A percentile compares a stretch with the other conserved stretches of the same genome.
Evolutionary conservation across 2,113 vertebrate genomes (phyloP).

Genomic region (Atlantisia rogersi): DNA sequence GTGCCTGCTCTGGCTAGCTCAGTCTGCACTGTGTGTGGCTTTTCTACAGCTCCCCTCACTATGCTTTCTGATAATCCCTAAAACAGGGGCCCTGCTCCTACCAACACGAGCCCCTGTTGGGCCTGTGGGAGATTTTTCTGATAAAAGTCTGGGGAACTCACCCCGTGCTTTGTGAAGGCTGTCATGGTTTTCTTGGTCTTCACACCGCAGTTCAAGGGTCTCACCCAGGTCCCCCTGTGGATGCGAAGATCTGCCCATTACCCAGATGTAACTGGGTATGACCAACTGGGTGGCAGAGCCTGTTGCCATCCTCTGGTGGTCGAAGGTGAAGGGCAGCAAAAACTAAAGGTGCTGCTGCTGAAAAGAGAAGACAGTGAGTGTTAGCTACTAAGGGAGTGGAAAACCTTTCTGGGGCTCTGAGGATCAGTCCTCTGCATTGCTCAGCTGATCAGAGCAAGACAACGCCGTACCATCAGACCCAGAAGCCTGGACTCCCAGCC

Average conservation of each 20-base stretch:
- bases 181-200: background rate
- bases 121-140: accelerated
- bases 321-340: background rate
- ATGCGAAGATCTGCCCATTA: background rate
- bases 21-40: background rate
- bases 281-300: background rate
- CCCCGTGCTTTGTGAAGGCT: background rate
- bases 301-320: background rate
- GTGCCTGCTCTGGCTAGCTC: background rate
- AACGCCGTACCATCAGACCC: background rate
- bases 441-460: background rate
- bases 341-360: background rate
- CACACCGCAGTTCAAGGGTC: background rate
- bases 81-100: background rate
- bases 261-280: background rate
- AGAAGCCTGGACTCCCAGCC: background rate
- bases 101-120: background rate
- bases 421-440: background rate
- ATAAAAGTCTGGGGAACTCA: background rate
- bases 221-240: background rate
- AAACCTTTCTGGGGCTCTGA: background rate
- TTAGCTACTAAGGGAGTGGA: background rate
- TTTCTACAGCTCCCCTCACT: background rate
- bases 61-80: background rate
- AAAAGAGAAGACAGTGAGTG: background rate